Evolutionary conservation across 2,888 invertebrate genomes (phyloP), one percentile per base, ranked within the genome.

Genomic region (Drosophila anomalata): DNA sequence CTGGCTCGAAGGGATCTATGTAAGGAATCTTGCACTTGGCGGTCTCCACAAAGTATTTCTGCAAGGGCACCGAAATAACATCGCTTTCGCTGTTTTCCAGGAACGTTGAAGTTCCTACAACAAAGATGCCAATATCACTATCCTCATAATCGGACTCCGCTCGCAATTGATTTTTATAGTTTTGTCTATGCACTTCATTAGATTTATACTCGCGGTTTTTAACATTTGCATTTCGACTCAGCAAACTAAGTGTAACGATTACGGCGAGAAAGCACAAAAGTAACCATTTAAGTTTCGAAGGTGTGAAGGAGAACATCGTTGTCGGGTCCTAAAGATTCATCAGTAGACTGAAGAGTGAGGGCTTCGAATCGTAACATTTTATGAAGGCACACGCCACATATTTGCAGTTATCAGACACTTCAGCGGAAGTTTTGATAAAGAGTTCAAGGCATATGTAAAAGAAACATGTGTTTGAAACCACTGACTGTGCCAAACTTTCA

Each of bases 1-100:
- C 92, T 2, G 82, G 53, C 51, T 93, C 93, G 69, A 94, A 93
- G 4, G 94, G 93, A 79, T 94, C 93, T 66, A 94, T 79, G 61
- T 94, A 93, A 2, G 93, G 93, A 82, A 95, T 94, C 80, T 92
- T 93, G 81, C 95, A 95, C 82, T 93, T 93, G 17, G 93, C 89
- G 76, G 92, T 94, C 90, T 93, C 76, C 20, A 91, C 91, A 61
- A 87, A 84, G 24, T 65, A 86, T 6, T 36, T 14, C 0, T 52
- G 70, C 20, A 11, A 4, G 0, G 36, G 36, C 36, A n/a, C 12
- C 2, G 33, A 33, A 33, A 33, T n/a, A 5, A n/a, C 12, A 6
- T 33, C 33, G 6, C 33, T 33, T 12, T 12, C 33, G 12, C 6
- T 2, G n/a, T 5, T 33, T 33, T 12, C n/a, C 12, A 12, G n/a